Evolutionary conservation across 2,113 vertebrate genomes (phyloP), one percentile per base, ranked within the genome.

Genomic region (Ahaetulla prasina): DNA sequence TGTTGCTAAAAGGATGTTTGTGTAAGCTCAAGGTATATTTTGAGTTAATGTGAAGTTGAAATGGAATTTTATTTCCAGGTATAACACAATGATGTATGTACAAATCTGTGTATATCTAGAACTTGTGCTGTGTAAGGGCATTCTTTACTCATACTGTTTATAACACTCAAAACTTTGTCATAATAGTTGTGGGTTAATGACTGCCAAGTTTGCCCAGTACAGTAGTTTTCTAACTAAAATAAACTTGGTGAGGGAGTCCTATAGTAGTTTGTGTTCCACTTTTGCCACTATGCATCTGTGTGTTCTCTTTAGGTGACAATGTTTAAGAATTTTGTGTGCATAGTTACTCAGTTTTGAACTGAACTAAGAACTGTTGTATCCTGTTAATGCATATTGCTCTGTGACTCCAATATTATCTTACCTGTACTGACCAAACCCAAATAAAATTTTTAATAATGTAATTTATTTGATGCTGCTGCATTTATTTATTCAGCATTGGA

Each of bases 361-460:
- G n/a, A n/a, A n/a, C n/a, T n/a, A 98, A 98, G 96, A 98, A 96
- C 97, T 98, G 98, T 98, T 98, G 97, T 98, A 98, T 97, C 97
- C 97, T 98, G 98, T 99, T 98, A 96, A 98, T 98, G 98, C 98
- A 98, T 98, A 99, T 98, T 98, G 98, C 98, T 98, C 98, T 99
- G 98, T 98, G 98, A 99, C 98, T 99, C 98, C 98, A 97, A 95
- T 98, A 99, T 98, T 98, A 99, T 98, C 98, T 99, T 98, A 98
- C 98, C 98, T 99, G 99, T 99, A 99, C 99, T 99, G 99, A 99
- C 99, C 99, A 99, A 99, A 99, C 99, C 98, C 98, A 98, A 99
- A 99, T 99, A 99, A 99, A 97, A 98, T 97, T 99, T 99, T 99
- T 99, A 99, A 99, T 99, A 99, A 98, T 98, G 98, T 95, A 96